A percentile compares a stretch with the other conserved stretches of the same genome.
These are phyloP conservation scores for Pygathrix nemaeus DNA, from an alignment of 2,113 vertebrate species.

Conservation along the genomic window DNA sequence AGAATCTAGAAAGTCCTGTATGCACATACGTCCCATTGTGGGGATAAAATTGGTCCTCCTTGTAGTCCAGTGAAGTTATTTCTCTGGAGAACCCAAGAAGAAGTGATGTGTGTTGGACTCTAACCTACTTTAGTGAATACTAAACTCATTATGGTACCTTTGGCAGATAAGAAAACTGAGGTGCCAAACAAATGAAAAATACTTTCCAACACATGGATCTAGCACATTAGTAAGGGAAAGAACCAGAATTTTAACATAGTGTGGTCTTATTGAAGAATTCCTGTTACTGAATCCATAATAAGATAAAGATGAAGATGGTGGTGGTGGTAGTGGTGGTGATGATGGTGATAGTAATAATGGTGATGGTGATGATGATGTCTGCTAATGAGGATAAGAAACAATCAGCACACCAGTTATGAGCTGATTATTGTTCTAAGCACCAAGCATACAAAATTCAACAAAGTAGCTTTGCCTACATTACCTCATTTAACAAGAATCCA, in stretches of 20 bases:
- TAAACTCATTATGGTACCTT: neutral
- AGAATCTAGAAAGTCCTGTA: neutral
- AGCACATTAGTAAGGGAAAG: neutral
- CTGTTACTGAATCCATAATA: neutral
- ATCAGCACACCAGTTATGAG: neutral
- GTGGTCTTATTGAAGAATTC: neutral
- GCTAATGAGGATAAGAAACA: neutral
- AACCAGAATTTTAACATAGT: neutral
- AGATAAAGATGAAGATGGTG: neutral
- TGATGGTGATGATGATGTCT: no score
- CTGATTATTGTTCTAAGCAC: neutral
- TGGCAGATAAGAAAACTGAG: neutral
- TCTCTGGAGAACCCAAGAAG: neutral
- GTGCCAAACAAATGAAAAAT: neutral
- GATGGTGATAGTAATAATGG: accelerated
- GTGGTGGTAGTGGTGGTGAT: no score
- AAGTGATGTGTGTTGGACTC: accelerated
- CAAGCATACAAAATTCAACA: neutral
- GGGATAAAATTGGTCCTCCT: neutral
- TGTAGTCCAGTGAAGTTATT: neutral
- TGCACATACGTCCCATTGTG: no score
- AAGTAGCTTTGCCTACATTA: neutral
- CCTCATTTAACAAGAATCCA: neutral
- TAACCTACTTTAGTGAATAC: no score
- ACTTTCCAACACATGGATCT: neutral